phyloP scores from a whole-genome alignment of 2,888 invertebrate genomes.

The Synergus gifuensis region DNA sequence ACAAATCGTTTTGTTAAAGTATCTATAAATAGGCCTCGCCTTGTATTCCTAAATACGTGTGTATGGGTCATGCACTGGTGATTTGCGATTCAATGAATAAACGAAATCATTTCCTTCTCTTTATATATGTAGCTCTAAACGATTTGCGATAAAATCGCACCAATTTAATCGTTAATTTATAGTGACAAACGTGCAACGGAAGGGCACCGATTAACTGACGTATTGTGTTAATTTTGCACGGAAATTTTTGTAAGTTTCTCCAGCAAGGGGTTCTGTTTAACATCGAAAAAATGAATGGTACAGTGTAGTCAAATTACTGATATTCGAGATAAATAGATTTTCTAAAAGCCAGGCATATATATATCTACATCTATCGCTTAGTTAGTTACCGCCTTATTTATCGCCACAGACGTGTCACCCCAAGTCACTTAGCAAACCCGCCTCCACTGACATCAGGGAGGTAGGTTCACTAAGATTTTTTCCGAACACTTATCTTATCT shows the following conservation, averaged over 20 bases:
- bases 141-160: conserved; percentile 46
- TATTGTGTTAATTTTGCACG: not conserved
- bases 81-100: conserved; percentile 54
- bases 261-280: too few relatives aligned
- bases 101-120: conserved; percentile 1
- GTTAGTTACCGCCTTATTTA: not conserved
- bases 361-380: not conserved
- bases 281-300: too few relatives aligned
- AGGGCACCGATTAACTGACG: not conserved
- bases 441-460: not conserved
- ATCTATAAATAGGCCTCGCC: not conserved
- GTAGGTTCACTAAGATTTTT: conserved; percentile 13
- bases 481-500: conserved; percentile 5
- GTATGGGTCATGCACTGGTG: conserved; percentile 56
- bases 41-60: conserved; percentile 51
- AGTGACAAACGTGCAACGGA: conserved; percentile 11
- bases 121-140: conserved; percentile 21
- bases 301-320: not conserved
- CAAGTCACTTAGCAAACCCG: conserved; percentile 1
- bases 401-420: not conserved
- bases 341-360: too few relatives aligned
- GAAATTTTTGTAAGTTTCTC: not conserved
- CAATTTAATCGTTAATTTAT: conserved; percentile 49
- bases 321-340: not conserved
- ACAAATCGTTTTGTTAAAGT: conserved; percentile 65